Evolutionary conservation across 2,797 vertebrate species (phyloP).

Genomic region (Sebastiscus tertius): DNA sequence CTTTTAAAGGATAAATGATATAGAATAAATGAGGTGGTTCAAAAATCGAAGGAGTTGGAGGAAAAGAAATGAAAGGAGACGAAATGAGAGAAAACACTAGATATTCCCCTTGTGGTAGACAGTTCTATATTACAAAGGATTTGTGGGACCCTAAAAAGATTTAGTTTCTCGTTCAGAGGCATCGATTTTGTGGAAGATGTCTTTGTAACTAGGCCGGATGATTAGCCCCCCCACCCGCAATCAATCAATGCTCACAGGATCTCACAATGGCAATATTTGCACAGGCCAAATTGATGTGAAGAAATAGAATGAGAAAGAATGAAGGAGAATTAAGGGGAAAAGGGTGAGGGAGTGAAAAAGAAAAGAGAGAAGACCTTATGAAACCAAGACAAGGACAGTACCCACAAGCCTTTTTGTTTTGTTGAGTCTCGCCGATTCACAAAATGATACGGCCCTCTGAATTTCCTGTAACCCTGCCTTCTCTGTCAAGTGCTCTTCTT

Average conservation of each 20-base stretch:
- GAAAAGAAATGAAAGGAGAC: constrained; percentile 31
- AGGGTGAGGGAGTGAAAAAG: not conserved
- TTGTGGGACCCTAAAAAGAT: constrained; percentile 55
- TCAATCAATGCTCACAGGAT: constrained; percentile 66
- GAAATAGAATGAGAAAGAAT: constrained; percentile 34
- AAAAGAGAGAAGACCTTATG: not conserved
- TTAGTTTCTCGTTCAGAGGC: constrained; percentile 66
- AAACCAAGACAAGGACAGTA: constrained; percentile 22
- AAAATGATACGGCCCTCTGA: constrained; percentile 17
- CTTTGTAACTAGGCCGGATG: constrained; percentile 69
- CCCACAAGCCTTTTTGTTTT: constrained; percentile 26
- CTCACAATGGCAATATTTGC: constrained; percentile 64
- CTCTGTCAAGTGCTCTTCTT: constrained; percentile 23
- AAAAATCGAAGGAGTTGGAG: constrained; percentile 53
- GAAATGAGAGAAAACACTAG: constrained; percentile 51
- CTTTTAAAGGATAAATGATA: constrained; percentile 59
- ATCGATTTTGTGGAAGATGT: constrained; percentile 78
- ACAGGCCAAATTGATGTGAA: constrained; percentile 53
- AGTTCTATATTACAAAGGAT: constrained; percentile 39
- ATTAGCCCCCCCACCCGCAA: constrained; percentile 61
- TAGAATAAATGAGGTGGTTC: constrained; percentile 58
- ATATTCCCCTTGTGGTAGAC: constrained; percentile 42
- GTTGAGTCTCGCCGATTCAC: constrained; percentile 34
- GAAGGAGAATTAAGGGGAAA: constrained; percentile 12
- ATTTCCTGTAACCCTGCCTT: constrained; percentile 19